phyloP scores from a whole-genome alignment of 2,797 vertebrate species.

The Notoglanidium macrostoma region DNA sequence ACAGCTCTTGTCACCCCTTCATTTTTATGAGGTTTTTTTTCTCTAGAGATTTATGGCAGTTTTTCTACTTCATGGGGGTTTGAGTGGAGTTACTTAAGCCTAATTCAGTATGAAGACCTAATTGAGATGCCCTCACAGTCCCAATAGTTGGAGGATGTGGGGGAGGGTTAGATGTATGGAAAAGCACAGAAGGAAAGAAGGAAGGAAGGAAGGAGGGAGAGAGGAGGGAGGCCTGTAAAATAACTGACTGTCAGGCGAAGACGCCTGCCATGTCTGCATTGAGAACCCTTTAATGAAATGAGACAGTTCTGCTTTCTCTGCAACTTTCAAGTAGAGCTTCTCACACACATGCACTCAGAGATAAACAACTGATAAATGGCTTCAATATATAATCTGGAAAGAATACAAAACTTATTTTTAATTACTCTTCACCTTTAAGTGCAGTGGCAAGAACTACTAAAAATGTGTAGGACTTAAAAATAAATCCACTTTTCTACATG shows the following conservation, averaged over 20 bases:
- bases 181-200: constrained; percentile 48
- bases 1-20: constrained; percentile 69
- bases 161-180: constrained; percentile 28
- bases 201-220: constrained; percentile 36
- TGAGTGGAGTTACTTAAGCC: constrained; percentile 57
- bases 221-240: constrained; percentile 51
- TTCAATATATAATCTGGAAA: constrained; percentile 52
- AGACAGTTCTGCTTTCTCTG: constrained; percentile 55
- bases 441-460: constrained; percentile 36
- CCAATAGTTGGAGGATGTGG: constrained; percentile 33
- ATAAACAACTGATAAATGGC: constrained; percentile 48
- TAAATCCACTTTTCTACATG: constrained; percentile 34
- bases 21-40: constrained; percentile 69
- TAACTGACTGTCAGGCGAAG: constrained; percentile 47
- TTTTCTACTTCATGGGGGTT: constrained; percentile 65
- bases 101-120: constrained; percentile 55
- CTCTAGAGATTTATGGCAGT: constrained; percentile 72
- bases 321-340: constrained; percentile 46
- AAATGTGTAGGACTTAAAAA: constrained; percentile 41
- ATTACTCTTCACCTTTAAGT: constrained; percentile 43
- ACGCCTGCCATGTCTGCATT: constrained; percentile 51
- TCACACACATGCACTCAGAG: constrained; percentile 44
- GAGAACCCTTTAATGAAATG: constrained; percentile 52
- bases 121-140: constrained; percentile 54
- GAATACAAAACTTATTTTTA: constrained; percentile 52